Evolutionary conservation across 2,888 invertebrate genomes (phyloP).

Genomic region (Nephrotoma guestfalica): DNA sequence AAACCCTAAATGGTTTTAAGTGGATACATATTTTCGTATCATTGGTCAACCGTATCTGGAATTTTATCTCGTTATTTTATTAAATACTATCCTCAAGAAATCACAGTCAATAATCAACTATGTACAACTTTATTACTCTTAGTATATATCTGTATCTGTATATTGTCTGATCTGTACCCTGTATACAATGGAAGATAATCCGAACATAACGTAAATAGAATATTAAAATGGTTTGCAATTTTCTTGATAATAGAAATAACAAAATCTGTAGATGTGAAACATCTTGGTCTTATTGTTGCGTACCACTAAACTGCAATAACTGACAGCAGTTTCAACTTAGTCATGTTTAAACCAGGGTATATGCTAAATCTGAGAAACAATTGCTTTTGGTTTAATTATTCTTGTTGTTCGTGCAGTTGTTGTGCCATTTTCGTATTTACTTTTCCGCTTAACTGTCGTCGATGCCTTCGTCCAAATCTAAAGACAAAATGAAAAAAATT

Average conservation of each 20-base stretch:
- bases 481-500: background rate
- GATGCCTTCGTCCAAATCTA: background rate
- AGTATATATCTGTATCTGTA: background rate
- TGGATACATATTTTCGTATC: background rate
- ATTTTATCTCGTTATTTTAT: background rate
- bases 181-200: background rate
- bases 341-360: background rate
- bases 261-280: background rate
- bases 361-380: background rate
- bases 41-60: background rate
- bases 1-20: background rate
- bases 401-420: background rate
- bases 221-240: background rate
- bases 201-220: background rate
- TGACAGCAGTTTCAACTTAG: background rate
- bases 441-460: background rate
- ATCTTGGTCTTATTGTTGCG: background rate
- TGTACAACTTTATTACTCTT: background rate
- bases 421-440: background rate
- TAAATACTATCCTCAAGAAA: background rate
- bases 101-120: background rate
- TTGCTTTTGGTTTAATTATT: background rate
- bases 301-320: background rate
- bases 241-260: background rate
- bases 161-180: background rate